Evolutionary conservation across 2,888 invertebrate species (phyloP).

Genomic region (Phanerotoma sp.): DNA sequence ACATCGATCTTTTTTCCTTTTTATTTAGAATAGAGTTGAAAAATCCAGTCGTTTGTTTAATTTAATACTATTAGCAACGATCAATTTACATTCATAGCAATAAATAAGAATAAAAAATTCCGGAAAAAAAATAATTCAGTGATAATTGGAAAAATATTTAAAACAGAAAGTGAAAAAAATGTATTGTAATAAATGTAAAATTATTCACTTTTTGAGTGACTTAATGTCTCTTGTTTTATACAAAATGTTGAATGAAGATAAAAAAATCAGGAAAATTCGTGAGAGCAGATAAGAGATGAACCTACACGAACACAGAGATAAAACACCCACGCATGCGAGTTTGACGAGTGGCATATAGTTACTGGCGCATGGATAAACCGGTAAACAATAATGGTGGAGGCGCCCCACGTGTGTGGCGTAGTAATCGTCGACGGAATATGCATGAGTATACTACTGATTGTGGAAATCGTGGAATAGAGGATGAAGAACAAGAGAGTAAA

Average conservation of each 20-base stretch:
- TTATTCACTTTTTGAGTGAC: no score
- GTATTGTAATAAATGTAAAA: no score
- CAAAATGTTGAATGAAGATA: neutral
- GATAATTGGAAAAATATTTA: no score
- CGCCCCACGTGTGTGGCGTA: slow-evolving; percentile 18
- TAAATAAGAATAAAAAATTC: no score
- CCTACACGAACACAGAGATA: slow-evolving; percentile 8
- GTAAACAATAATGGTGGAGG: slow-evolving; percentile 23
- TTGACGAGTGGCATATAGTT: neutral
- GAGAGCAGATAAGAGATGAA: neutral
- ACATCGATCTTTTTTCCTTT: no score
- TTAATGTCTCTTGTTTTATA: no score
- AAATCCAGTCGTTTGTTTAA: no score
- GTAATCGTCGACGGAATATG: slow-evolving; percentile 46
- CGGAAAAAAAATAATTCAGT: no score
- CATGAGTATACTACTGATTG: slow-evolving; percentile 35
- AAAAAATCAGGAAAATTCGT: neutral
- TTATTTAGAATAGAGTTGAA: no score
- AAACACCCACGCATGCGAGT: slow-evolving; percentile 18
- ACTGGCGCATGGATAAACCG: neutral
- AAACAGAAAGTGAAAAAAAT: no score
- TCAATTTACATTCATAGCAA: no score
- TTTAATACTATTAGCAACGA: no score
- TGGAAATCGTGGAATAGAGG: slow-evolving; percentile 10
- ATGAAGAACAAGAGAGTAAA: slow-evolving; percentile 19